A percentile compares a stretch with the other conserved stretches of the same genome.
phyloP scores from a whole-genome alignment of 2,113 vertebrate genomes.

The Scolopax mira region DNA sequence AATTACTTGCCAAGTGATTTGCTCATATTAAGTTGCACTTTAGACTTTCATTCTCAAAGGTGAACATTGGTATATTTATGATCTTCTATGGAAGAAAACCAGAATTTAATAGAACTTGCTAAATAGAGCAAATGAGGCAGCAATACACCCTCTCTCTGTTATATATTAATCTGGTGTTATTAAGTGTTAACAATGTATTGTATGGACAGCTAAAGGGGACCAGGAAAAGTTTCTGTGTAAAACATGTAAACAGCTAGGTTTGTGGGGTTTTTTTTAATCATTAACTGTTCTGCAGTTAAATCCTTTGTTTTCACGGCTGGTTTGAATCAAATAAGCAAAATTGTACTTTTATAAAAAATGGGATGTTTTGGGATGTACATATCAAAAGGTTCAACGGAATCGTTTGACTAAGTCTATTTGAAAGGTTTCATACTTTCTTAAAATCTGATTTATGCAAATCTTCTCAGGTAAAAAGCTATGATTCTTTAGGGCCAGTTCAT shows the following conservation, averaged over 20 bases:
- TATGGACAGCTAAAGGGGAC: conserved; percentile 49
- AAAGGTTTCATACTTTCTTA: neutral
- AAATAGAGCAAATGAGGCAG: conserved; percentile 65
- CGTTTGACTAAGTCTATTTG: neutral
- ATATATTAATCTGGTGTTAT: conserved; percentile 77
- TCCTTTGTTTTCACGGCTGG: neutral
- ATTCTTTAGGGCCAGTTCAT: neutral
- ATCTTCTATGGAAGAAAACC: conserved; percentile 31
- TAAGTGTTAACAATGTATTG: conserved; percentile 73
- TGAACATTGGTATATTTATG: conserved; percentile 36
- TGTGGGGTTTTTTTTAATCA: conserved; percentile 38
- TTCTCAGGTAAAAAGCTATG: neutral
- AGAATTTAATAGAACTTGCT: conserved; percentile 65
- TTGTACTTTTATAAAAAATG: neutral
- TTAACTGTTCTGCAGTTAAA: conserved; percentile 63
- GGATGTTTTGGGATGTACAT: too few relatives aligned
- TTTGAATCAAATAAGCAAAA: conserved; percentile 38
- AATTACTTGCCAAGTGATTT: neutral
- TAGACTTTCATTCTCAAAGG: conserved; percentile 12
- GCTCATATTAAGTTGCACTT: neutral
- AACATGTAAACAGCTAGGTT: conserved; percentile 30
- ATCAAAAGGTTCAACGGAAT: neutral
- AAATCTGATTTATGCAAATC: neutral
- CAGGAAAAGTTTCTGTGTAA: conserved; percentile 45
- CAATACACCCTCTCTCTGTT: conserved; percentile 54